Percentiles rank a stretch among this genome's conserved stretches.
Conservation (phyloP, 2,113 vertebrate genomes). For the Tachysurus fulvidraco region DNA sequence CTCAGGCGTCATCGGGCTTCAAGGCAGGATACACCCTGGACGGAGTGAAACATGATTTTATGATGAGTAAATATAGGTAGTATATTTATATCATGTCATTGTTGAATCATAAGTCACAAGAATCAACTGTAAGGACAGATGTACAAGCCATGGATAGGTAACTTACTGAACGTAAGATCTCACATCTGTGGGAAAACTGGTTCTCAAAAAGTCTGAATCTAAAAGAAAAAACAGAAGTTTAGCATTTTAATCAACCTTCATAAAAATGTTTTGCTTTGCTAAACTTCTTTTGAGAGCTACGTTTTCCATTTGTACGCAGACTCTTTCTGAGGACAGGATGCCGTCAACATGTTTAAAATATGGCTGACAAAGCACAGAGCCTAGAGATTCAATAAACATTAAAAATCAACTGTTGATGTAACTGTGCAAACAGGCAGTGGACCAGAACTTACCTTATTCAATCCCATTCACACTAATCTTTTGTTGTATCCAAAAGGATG, state of each 20-base stretch:
- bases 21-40: too few relatives aligned
- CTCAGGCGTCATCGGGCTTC: too few relatives aligned
- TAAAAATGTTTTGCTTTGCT: conserved; percentile 9
- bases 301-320: conserved; percentile 17
- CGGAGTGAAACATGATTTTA: conserved; percentile 5
- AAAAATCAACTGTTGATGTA: conserved; percentile 1
- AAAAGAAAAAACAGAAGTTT: not conserved
- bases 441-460: conserved; percentile 12
- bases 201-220: not conserved
- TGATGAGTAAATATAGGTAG: not conserved
- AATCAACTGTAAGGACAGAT: not conserved
- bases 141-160: conserved; percentile 28
- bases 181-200: not conserved
- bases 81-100: conserved; percentile 14
- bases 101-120: conserved; percentile 19
- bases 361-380: conserved; percentile 40
- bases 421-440: conserved; percentile 15
- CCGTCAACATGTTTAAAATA: conserved; percentile 48
- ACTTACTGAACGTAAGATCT: not conserved
- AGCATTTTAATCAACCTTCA: not conserved
- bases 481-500: not conserved
- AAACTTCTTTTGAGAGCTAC: not conserved
- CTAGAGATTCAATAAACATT: conserved; percentile 17
- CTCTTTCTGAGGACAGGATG: conserved; percentile 43
- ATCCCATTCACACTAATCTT: conserved; percentile 18